Evolutionary conservation across 2,797 vertebrate genomes (phyloP), one percentile per base, ranked within the genome.

Genomic region (Natrix natrix): DNA sequence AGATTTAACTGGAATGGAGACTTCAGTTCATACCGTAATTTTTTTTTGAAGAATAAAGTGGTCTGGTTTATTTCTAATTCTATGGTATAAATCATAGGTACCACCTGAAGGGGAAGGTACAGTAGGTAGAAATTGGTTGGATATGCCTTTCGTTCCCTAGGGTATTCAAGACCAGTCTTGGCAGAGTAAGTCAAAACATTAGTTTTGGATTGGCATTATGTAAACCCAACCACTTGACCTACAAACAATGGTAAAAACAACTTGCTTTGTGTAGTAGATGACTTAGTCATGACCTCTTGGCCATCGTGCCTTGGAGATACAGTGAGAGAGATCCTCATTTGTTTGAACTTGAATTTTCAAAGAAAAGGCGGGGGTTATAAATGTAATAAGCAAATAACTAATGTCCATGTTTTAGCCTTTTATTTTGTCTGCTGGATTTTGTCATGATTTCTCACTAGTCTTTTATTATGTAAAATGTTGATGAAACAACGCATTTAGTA

Each of bases 391-490:
- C 4, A 86, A 86, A 86, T 86, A 87, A n/a, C 32, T 37, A 20
- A 37, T 74, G 7, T 37, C 69, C 16, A 74, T 74, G 14, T 74
- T 37, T 74, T 74, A 74, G 66, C 13, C 28, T 32, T 69, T 69
- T 69, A 69, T 32, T 14, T 5, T 22, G 57, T 20, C 4, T 20
- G 57, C 13, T 69, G 66, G n/a, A 74, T 74, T 74, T 74, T 14
- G n/a, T 74, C 20, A 61, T 48, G 90, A 1, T 0, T 32, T 14
- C 89, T 7, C 0, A 7, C 86, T n/a, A 0, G 0, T 8, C 8
- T 16, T 1, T 17, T 1, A 8, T 2, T 32, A 14, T 91, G 10
- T 43, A 86, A 10, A 89, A 56, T 3, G 89, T 14, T 91, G 89
- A 59, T 17, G 88, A 24, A 87, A 52, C 17, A 59, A 57, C 28